phyloP scores from a whole-genome alignment of 1,140 invertebrate species.

The Parapsyche elsis region DNA sequence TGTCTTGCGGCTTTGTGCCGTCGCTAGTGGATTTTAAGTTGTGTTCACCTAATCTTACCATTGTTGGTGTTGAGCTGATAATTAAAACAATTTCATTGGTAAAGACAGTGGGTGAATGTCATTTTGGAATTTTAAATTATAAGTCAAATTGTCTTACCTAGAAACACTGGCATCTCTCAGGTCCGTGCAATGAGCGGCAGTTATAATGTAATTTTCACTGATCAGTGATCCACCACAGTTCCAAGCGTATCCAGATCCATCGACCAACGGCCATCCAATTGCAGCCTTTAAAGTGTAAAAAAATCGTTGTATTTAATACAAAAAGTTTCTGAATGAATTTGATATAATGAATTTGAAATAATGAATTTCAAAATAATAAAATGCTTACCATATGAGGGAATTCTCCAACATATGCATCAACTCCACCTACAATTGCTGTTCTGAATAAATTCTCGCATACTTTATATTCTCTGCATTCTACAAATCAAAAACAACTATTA shows the following conservation, averaged over 20 bases:
- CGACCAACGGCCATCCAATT: constrained; percentile 20
- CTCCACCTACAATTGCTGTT: constrained; percentile 46
- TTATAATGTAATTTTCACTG: constrained; percentile 34
- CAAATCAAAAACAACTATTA: constrained; percentile 5
- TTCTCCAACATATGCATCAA: constrained; percentile 43
- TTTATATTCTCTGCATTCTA: constrained; percentile 33
- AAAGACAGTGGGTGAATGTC: not conserved
- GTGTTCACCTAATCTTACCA: constrained; percentile 46
- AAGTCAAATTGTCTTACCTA: too few relatives aligned
- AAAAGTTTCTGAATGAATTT: too few relatives aligned
- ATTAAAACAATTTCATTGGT: not conserved
- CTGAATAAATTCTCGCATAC: not conserved
- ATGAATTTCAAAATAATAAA: not conserved
- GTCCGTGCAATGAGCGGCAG: constrained; percentile 37
- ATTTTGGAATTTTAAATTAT: not conserved
- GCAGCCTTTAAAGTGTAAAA: constrained; percentile 1
- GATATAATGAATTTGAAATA: too few relatives aligned
- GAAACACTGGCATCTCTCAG: not conserved
- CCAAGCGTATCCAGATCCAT: constrained; percentile 17
- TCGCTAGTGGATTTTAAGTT: constrained; percentile 36
- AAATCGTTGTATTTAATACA: too few relatives aligned
- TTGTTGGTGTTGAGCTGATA: constrained; percentile 26
- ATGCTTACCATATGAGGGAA: constrained; percentile 51
- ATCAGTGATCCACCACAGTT: constrained; percentile 40
- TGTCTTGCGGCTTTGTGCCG: constrained; percentile 47